Conservation (phyloP, 2,888 invertebrate species). For the Saturnia japonica region DNA sequence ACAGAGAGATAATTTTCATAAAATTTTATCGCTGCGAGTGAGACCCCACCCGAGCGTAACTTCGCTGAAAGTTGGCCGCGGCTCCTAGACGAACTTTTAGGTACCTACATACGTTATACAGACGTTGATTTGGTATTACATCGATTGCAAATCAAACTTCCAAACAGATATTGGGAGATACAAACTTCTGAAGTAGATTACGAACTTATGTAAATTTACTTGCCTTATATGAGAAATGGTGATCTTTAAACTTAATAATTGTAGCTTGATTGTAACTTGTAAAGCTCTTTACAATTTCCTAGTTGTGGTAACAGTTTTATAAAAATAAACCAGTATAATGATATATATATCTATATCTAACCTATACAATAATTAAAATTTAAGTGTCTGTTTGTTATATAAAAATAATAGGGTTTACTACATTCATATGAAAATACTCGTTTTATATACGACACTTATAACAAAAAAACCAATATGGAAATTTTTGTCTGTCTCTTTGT, state of each 20-base stretch:
- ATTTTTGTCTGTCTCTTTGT: too few species aligned
- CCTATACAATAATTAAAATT: too few species aligned
- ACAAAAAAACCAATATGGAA: too few species aligned
- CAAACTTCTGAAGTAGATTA: slow-evolving; percentile 10
- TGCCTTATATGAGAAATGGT: not conserved
- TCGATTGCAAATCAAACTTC: slow-evolving; percentile 12
- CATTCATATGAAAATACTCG: too few species aligned
- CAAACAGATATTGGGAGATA: slow-evolving; percentile 6
- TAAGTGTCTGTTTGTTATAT: too few species aligned
- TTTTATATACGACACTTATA: too few species aligned
- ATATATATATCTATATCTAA: too few species aligned
- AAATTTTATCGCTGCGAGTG: slow-evolving; percentile 34
- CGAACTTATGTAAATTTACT: slow-evolving; percentile 6
- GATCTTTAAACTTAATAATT: not conserved
- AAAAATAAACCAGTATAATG: too few species aligned
- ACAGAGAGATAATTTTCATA: slow-evolving; percentile 32
- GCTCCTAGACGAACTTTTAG: slow-evolving; percentile 6
- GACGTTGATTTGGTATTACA: not conserved
- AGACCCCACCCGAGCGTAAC: slow-evolving; percentile 19
- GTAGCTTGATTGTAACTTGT: not conserved
- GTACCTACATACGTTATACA: slow-evolving; percentile 1
- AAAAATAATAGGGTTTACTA: too few species aligned
- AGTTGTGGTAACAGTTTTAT: too few species aligned
- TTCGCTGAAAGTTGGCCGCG: slow-evolving; percentile 26
- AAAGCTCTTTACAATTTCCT: not conserved